Evolutionary conservation across 2,113 vertebrate species (phyloP), one percentile per base, ranked within the genome.

Genomic region (Macrotis lagotis): DNA sequence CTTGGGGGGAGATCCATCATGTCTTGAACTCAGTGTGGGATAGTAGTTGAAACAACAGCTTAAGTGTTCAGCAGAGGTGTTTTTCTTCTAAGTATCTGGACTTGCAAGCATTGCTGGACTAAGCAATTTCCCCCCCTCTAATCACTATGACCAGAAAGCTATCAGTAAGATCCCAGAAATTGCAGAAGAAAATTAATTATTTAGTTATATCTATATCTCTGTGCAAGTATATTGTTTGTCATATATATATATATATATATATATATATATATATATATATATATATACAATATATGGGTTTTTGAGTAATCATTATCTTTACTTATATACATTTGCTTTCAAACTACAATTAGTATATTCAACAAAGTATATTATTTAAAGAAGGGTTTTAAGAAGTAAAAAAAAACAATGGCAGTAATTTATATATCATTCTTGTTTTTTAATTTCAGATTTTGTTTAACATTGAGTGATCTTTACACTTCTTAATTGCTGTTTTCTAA

Each of bases 291-390:
- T n/a, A n/a, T n/a, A n/a, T n/a, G 31, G 19, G 14, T 37, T n/a
- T 74, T 66, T 74, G 95, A 93, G 97, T n/a, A 97, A 94, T 97
- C 97, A 95, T 96, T 95, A 93, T 93, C 95, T 99, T 99, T 98
- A 99, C 98, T 99, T 88, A 44, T 96, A 98, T 98, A 98, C 97
- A 93, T 96, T 98, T 94, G 97, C 96, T 98, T 98, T 94, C 98
- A 95, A 98, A 98, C 98, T 98, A 98, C 98, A 98, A 88, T 96
- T 96, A 97, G 97, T 96, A 98, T 93, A 8, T 97, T 97, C 98
- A 98, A 98, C 98, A 97, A 98, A 98, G 98, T 97, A 90, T 93
- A 50, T 96, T 98, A 98, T 98, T 98, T 98, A 98, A 98, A 98
- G 95, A 52, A 97, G 96, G 95, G 89, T 95, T 95, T 0, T 50